Base-by-base conservation (phyloP, 2,113 vertebrate genomes). In the Bos javanicus region DNA sequence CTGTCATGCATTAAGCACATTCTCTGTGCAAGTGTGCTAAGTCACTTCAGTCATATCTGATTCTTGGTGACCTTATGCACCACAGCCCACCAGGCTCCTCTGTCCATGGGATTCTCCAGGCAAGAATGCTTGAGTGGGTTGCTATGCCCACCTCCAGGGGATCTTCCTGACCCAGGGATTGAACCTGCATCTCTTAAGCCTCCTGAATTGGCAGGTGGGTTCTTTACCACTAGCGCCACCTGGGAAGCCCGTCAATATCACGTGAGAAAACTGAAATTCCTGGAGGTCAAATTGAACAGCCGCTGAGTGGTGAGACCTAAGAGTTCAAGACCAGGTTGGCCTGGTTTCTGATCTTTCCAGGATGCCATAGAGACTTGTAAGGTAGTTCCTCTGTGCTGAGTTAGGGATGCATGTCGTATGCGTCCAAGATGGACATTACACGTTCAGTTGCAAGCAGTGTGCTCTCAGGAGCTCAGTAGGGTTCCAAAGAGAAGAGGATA, bases 371-470 rank as follows among this genome's bases (percentile, higher is more conserved):
- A 87, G 23, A 50, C 30, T 33, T 21, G 90, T 85, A 46, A 30
- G 14, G 50, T 59, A 56, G 8, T 7, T 48, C n/a, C 25, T 50
- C 5, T 3, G 1, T 84, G 57, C 54, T 14, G 59, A 74, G 26
- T 64, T 71, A 52, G 23, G 12, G 12, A 6, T 14, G 25, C 25
- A 0, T 30, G 6, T 21, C 2, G 2, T 17, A 5, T 82, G 28
- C 8, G 2, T 30, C 59, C n/a, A 43, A 67, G 25, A 19, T 46
- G 9, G 16, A 15, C 3, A 13, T 48, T 60, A 3, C 5, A 7
- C 28, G 0, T 59, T 78, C 16, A 26, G 0, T 7, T 56, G 17
- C 2, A 8, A 25, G 21, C 23, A 10, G 11, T 48, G 10, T 33
- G 28, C 12, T 16, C 4, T 28, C 30, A 46, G 48, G 16, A 50